Conservation (phyloP, 1,140 invertebrate species). For the Eulimnadia texana region DNA sequence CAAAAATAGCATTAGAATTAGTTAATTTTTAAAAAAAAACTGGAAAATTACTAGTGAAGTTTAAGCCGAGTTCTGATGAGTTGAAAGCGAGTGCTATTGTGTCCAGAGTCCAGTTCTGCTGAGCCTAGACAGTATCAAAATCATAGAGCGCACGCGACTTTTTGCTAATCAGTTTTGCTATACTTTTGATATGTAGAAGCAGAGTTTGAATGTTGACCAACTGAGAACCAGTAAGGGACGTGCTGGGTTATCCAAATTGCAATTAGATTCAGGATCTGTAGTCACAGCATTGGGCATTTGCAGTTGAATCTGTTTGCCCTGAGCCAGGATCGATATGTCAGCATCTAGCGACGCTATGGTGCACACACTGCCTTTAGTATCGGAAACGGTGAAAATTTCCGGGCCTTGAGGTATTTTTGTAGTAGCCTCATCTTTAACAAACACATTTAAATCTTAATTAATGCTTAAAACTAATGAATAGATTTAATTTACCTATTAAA, state of each 20-base stretch:
- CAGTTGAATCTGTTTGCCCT: conserved; percentile 7
- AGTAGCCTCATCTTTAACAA: not conserved
- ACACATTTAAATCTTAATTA: too few relatives aligned
- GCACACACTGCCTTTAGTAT: conserved; percentile 12
- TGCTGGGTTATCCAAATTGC: not conserved
- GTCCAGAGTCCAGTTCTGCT: not conserved
- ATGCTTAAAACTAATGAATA: not conserved
- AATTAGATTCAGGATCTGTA: not conserved
- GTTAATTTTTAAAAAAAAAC: too few relatives aligned
- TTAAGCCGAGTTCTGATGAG: not conserved
- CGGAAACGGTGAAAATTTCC: conserved; percentile 7
- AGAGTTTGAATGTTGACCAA: conserved; percentile 8
- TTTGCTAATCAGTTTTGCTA: not conserved
- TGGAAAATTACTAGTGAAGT: too few relatives aligned
- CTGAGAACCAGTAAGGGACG: conserved; percentile 8
- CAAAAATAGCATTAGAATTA: not conserved
- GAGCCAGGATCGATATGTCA: conserved; percentile 2
- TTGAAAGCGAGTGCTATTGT: conserved; percentile 2
- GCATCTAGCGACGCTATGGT: conserved; percentile 12
- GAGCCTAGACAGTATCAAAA: not conserved
- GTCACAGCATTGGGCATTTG: conserved; percentile 10
- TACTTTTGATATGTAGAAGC: conserved; percentile 9
- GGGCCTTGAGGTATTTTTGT: not conserved
- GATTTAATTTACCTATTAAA: not conserved
- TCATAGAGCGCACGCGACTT: not conserved